A percentile compares a stretch with the other conserved stretches of the same genome.
phyloP scores from a whole-genome alignment of 2,797 vertebrate genomes.

The Syndactyla subalaris region DNA sequence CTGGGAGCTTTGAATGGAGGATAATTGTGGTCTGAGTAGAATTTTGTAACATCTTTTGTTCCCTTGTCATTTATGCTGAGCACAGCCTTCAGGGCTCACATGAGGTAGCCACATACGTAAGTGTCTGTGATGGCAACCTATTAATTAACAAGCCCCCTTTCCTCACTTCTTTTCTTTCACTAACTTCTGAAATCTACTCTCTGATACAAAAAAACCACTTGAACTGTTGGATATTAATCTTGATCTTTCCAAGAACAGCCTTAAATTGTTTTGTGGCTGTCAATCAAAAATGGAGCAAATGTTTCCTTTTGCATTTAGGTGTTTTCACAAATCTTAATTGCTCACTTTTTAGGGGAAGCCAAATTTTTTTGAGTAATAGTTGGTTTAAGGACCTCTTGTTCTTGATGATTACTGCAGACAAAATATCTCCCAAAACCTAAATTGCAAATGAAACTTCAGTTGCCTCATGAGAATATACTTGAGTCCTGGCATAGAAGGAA shows the following conservation, averaged over 20 bases:
- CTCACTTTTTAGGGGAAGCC: not conserved
- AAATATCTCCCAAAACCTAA: conserved; percentile 33
- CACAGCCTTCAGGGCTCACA: conserved; percentile 3
- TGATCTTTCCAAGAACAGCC: not conserved
- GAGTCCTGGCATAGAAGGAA: not conserved
- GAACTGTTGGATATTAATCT: not conserved
- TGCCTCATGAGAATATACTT: not conserved
- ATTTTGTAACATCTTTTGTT: conserved; percentile 42
- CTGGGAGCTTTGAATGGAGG: not conserved
- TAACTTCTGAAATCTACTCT: not conserved
- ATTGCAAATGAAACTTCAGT: not conserved
- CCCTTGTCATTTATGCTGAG: not conserved
- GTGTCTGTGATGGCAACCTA: not conserved
- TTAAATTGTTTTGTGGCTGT: not conserved
- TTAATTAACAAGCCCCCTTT: not conserved
- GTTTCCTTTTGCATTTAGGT: not conserved
- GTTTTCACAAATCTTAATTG: not conserved
- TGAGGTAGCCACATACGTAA: not conserved
- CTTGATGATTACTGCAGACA: not conserved
- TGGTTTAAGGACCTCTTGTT: not conserved
- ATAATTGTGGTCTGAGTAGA: conserved; percentile 29
- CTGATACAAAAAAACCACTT: not conserved
- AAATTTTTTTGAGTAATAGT: not conserved
- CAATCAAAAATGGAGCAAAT: not conserved
- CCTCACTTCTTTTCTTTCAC: not conserved